Conservation (phyloP, 2,888 invertebrate species). For the Epirrhoe alternata region DNA sequence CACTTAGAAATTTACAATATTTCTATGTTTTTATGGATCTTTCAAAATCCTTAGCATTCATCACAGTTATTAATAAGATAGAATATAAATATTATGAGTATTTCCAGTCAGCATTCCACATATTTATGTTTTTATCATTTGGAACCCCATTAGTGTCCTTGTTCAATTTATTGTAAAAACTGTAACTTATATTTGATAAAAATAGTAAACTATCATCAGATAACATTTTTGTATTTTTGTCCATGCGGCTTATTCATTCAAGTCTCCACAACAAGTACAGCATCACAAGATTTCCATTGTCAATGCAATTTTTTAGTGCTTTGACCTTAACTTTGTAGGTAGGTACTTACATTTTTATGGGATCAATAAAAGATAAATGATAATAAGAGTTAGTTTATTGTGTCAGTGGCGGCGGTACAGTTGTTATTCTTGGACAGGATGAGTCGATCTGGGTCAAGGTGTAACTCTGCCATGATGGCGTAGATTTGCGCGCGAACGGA, state of each 20-base stretch:
- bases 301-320: too few species aligned
- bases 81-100: neutral
- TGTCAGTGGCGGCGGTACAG: constrained; percentile 68
- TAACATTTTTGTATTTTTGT: neutral
- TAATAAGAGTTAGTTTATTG: constrained; percentile 36
- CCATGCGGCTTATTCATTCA: neutral
- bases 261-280: neutral
- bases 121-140: constrained; percentile 15
- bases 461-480: constrained; percentile 83
- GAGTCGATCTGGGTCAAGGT: constrained; percentile 88
- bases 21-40: neutral
- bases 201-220: constrained; percentile 30
- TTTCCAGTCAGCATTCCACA: constrained; percentile 15
- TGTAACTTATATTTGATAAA: constrained; percentile 52
- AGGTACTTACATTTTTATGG: neutral
- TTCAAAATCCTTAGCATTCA: neutral
- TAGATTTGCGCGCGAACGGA: constrained; percentile 87
- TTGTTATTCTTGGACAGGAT: constrained; percentile 89
- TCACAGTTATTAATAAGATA: constrained; percentile 4
- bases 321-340: too few species aligned
- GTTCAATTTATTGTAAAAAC: constrained; percentile 52
- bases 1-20: neutral
- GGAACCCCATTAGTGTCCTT: neutral
- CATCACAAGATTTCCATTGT: too few species aligned
- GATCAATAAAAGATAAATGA: constrained; percentile 4